A percentile compares a stretch with the other conserved stretches of the same genome.
These are phyloP conservation scores for Hydrolagus affinis DNA, from an alignment of 2,113 vertebrate species.

Conservation along the genomic window DNA sequence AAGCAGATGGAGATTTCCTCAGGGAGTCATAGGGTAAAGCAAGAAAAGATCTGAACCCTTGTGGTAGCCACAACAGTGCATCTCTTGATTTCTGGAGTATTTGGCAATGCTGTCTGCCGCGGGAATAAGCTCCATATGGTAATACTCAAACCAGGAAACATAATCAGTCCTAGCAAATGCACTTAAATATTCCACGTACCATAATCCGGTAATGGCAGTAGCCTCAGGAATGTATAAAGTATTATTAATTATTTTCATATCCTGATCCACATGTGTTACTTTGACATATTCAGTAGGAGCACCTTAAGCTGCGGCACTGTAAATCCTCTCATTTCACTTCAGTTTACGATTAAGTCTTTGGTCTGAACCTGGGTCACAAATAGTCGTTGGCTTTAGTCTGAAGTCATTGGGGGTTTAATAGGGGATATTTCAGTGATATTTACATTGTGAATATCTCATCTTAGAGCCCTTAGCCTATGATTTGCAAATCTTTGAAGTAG, in stretches of 20 bases:
- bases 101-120: conserved; percentile 14
- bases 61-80: conserved; percentile 24
- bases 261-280: neutral
- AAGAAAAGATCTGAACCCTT: conserved; percentile 20
- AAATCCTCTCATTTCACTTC: neutral
- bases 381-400: neutral
- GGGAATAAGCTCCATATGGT: conserved; percentile 25
- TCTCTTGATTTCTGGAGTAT: conserved; percentile 23
- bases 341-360: neutral
- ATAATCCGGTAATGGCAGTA: neutral
- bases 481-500: too few relatives aligned
- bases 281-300: neutral
- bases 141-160: conserved; percentile 16
- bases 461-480: too few relatives aligned
- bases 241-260: conserved; percentile 4
- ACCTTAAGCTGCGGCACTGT: neutral
- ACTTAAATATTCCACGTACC: conserved; percentile 6
- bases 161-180: conserved; percentile 10
- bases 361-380: neutral
- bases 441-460: too few relatives aligned
- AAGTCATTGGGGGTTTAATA: neutral
- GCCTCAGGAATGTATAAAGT: neutral
- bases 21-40: conserved; percentile 14
- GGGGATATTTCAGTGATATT: too few relatives aligned
- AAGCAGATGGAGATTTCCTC: conserved; percentile 25